phyloP scores from a whole-genome alignment of 2,888 invertebrate genomes.

The Molorchus minor region DNA sequence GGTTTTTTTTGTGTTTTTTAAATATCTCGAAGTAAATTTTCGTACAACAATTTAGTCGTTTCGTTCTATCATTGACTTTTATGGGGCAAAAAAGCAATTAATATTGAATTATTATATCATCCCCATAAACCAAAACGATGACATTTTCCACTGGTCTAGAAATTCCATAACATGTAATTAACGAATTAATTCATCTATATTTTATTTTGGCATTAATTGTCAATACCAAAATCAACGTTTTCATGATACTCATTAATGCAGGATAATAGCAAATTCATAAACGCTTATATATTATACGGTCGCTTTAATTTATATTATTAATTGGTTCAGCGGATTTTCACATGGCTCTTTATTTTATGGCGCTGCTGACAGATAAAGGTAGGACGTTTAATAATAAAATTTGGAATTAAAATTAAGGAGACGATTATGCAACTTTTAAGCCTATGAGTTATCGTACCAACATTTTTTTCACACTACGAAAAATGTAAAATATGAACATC shows the following conservation, averaged over 20 bases:
- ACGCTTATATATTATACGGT: not conserved
- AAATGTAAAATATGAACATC: too few species aligned
- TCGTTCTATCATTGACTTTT: too few species aligned
- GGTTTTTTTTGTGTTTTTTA: too few species aligned
- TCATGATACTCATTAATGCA: not conserved
- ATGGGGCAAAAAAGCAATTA: not conserved
- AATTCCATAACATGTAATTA: conserved; percentile 10
- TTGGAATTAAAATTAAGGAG: too few species aligned
- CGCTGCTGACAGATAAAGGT: too few species aligned
- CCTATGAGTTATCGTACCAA: too few species aligned
- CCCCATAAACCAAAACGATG: conserved; percentile 1
- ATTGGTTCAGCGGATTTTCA: not conserved
- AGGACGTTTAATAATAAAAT: too few species aligned
- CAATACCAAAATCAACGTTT: not conserved
- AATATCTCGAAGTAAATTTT: too few species aligned
- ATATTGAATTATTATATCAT: conserved; percentile 3
- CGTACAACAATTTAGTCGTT: too few species aligned
- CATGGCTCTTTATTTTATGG: too few species aligned
- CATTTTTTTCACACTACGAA: too few species aligned
- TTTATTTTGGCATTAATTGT: conserved; percentile 8
- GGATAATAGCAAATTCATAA: not conserved
- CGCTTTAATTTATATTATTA: conserved; percentile 1
- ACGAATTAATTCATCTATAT: conserved; percentile 8
- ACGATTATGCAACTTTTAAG: too few species aligned
- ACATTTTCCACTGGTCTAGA: not conserved